phyloP scores from a whole-genome alignment of 2,113 vertebrate species.

The Lampris incognitus region DNA sequence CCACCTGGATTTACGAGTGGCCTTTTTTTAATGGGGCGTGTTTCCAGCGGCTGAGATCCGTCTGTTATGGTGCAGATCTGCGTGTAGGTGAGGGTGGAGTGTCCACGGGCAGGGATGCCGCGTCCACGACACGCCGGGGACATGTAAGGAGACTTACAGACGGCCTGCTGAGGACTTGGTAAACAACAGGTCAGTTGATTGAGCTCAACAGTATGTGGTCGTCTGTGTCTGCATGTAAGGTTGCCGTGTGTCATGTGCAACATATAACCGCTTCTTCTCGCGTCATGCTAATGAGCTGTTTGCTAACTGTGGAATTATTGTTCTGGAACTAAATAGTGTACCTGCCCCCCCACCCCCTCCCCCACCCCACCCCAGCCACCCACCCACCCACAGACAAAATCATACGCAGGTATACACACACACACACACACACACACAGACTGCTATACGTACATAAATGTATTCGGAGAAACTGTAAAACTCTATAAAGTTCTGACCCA shows the following conservation, averaged over 20 bases:
- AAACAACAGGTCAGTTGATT: slow-evolving; percentile 66
- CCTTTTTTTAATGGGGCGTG: no score
- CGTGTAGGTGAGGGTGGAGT: slow-evolving; percentile 2
- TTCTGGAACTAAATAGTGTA: neutral
- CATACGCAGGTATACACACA: neutral
- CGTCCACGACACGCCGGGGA: slow-evolving; percentile 34
- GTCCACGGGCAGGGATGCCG: slow-evolving; percentile 34
- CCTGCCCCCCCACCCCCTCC: neutral
- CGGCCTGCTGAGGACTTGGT: slow-evolving; percentile 63
- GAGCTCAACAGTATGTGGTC: neutral
- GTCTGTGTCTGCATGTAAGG: neutral
- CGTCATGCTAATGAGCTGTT: neutral
- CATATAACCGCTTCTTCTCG: neutral
- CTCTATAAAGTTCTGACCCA: no score
- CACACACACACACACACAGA: neutral
- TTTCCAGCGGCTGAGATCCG: slow-evolving; percentile 2
- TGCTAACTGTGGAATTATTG: neutral
- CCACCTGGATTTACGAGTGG: neutral
- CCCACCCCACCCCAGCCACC: slow-evolving; percentile 8
- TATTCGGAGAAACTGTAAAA: no score
- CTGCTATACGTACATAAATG: neutral
- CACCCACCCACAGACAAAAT: slow-evolving; percentile 19
- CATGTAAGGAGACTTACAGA: slow-evolving; percentile 47
- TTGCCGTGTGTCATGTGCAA: neutral
- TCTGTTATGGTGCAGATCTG: neutral